A percentile compares a stretch with the other conserved stretches of the same genome.
These are phyloP conservation scores for Aviceda subcristata DNA, from an alignment of 2,113 vertebrate species.

Conservation along the genomic window DNA sequence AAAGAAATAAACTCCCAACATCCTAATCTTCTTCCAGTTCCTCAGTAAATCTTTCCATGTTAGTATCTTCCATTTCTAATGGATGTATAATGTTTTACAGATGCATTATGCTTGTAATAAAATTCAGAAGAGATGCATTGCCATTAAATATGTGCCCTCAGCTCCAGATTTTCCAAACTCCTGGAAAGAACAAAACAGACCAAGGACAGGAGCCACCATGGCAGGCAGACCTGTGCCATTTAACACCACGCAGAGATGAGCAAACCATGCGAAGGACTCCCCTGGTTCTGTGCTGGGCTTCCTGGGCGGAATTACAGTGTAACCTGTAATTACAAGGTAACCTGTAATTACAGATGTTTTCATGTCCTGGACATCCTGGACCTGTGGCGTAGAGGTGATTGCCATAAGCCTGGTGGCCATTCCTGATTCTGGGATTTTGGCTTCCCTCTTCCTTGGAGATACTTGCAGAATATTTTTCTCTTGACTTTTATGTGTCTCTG, in stretches of 20 bases:
- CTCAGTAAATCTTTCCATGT: not conserved
- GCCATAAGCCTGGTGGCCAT: fast-evolving
- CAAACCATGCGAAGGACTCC: not conserved
- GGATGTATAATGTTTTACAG: not conserved
- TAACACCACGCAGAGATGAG: not conserved
- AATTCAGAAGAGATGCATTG: not conserved
- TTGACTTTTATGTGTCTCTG: not conserved
- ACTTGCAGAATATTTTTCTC: not conserved
- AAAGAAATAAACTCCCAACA: not conserved
- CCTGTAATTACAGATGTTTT: not conserved
- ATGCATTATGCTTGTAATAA: not conserved
- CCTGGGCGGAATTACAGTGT: not conserved
- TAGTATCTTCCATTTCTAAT: not conserved
- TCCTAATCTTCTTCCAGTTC: not conserved
- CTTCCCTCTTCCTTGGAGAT: not conserved
- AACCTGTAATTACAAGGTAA: not conserved
- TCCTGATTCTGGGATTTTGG: not conserved
- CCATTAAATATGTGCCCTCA: not conserved
- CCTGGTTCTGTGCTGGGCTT: not conserved
- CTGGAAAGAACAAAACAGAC: not conserved
- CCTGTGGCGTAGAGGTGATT: not conserved
- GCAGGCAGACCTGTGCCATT: not conserved
- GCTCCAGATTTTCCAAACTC: not conserved
- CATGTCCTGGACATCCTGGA: not conserved
- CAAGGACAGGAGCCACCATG: not conserved